Base-by-base conservation (phyloP, 2,113 vertebrate species). In the Argyrosomus japonicus region DNA sequence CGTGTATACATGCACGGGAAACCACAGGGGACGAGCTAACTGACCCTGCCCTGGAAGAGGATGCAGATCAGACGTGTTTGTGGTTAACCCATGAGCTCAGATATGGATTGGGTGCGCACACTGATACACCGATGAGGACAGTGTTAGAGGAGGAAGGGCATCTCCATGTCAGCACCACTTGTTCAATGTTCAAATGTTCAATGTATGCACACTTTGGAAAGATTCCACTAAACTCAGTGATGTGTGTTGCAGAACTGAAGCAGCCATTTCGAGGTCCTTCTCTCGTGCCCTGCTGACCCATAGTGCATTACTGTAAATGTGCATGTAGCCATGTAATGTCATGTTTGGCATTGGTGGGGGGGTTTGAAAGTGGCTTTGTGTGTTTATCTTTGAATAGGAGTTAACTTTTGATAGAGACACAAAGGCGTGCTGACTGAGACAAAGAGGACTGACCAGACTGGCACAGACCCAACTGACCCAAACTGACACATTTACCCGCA, bases 251-350 rank as follows among this genome's bases (percentile, higher is more conserved):
- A 36, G 29, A 45, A 81, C 68, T 57, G 51, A 85, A 68, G 63
- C 82, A 75, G 81, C 12, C 68, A 63, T 83, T 90, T 86, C 64
- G 7, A 82, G 77, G 79, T 56, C 51, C 75, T 86, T 75, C 82
- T 72, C 58, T 43, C 1, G 12, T 63, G 75, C 60, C 64, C 75
- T 5, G 19, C 43, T 82, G 78, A 77, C 79, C 68, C 18, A 76
- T 61, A 67, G n/a, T 12, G 36, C 56, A 27, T 50, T 65, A 9
- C 69, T 86, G 54, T 43, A 65, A 56, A 68, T 83, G 71, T 75
- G 56, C 76, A 78, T 8, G 12, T 3, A 23, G 45, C 57, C 51
- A 25, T 81, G 78, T 57, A 58, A 78, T 83, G 57, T 72, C 82
- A 60, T 2, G n/a, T 36, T 36, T 77, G 53, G 56, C 45, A 2